Percentiles rank a stretch among this genome's conserved stretches.
Conservation (phyloP, 2,888 invertebrate genomes). For the Pollenia angustigena region DNA sequence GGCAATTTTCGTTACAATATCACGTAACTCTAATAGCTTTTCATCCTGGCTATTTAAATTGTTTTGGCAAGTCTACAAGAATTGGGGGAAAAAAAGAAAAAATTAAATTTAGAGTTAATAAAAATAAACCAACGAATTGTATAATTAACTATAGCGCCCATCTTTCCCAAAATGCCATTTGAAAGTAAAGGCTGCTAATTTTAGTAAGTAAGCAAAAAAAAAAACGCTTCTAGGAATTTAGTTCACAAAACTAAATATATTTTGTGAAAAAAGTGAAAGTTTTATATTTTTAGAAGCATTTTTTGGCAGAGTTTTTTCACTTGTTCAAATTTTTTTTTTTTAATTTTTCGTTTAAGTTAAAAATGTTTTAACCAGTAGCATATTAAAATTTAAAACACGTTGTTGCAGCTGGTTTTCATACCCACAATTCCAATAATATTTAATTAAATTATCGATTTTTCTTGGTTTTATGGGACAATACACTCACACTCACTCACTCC, state of each 20-base stretch:
- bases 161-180: slow-evolving; percentile 31
- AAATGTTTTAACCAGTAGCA: background rate
- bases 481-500: background rate
- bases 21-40: slow-evolving; percentile 88
- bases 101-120: slow-evolving; percentile 1
- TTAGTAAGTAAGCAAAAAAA: slow-evolving; percentile 22
- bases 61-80: slow-evolving; percentile 90
- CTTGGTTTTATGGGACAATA: slow-evolving; percentile 71
- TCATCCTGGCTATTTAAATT: slow-evolving; percentile 89
- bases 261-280: slow-evolving; percentile 52
- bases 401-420: slow-evolving; percentile 18
- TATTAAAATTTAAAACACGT: background rate
- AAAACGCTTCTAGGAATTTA: slow-evolving; percentile 41
- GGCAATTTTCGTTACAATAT: slow-evolving; percentile 91
- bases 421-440: slow-evolving; percentile 61
- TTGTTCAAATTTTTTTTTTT: slow-evolving; percentile 2
- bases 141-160: background rate
- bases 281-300: slow-evolving; percentile 29
- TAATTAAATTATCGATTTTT: slow-evolving; percentile 69
- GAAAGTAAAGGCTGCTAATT: slow-evolving; percentile 42
- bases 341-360: background rate
- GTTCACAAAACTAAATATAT: slow-evolving; percentile 54
- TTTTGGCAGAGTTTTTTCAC: slow-evolving; percentile 34
- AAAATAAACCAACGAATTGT: background rate
- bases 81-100: background rate